A percentile compares a stretch with the other conserved stretches of the same genome.
Conservation (phyloP, 2,113 vertebrate genomes). For the Collichthys lucidus region DNA sequence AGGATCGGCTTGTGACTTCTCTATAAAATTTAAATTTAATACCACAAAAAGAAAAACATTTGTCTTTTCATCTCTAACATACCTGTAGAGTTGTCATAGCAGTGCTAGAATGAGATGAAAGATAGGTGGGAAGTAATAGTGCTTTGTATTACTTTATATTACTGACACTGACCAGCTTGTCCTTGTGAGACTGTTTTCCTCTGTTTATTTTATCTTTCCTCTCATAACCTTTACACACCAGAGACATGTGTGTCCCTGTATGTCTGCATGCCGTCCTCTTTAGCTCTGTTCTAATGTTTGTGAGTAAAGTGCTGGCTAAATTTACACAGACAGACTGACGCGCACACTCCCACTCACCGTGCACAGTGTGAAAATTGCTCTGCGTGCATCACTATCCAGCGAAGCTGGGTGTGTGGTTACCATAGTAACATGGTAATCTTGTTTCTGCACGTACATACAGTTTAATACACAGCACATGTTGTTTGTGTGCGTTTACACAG, state of each 20-base stretch:
- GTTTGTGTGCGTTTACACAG: slow-evolving; percentile 72
- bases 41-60: not conserved
- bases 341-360: slow-evolving; percentile 33
- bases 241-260: not conserved
- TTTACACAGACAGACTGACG: slow-evolving; percentile 46
- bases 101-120: not conserved
- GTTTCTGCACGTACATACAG: slow-evolving; percentile 23
- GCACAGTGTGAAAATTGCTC: slow-evolving; percentile 39
- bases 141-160: not conserved
- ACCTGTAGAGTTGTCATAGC: not conserved
- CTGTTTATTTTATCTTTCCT: not conserved
- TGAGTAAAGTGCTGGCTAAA: slow-evolving; percentile 31
- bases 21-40: not conserved
- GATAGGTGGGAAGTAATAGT: not conserved
- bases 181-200: not conserved
- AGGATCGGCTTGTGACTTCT: not conserved
- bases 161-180: not conserved
- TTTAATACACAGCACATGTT: slow-evolving; percentile 1
- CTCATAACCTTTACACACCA: not conserved
- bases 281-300: not conserved
- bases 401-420: slow-evolving; percentile 55
- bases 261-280: not conserved
- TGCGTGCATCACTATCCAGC: slow-evolving; percentile 44
- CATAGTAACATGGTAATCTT: slow-evolving; percentile 35
- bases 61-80: not conserved